phyloP scores from a whole-genome alignment of 2,797 vertebrate genomes.

The Myripristis jacobus region DNA sequence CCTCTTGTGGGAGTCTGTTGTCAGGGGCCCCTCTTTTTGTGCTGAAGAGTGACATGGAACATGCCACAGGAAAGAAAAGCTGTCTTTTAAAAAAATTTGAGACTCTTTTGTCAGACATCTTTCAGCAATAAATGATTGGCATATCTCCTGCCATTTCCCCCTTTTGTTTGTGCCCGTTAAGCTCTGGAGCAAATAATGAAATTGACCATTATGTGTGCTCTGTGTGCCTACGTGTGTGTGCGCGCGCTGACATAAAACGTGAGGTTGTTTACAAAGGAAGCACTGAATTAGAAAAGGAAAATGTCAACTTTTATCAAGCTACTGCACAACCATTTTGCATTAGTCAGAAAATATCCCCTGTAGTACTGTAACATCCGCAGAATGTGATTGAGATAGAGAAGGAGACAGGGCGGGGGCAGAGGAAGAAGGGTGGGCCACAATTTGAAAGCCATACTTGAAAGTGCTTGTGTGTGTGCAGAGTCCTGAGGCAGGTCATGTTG shows the following conservation, averaged over 20 bases:
- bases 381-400: constrained; percentile 75
- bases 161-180: constrained; percentile 71
- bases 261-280: constrained; percentile 77
- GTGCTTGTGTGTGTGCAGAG: constrained; percentile 66
- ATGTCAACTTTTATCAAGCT: constrained; percentile 81
- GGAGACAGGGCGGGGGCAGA: constrained; percentile 53
- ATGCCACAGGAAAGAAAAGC: constrained; percentile 64
- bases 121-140: constrained; percentile 75
- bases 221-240: constrained; percentile 25
- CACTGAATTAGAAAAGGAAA: constrained; percentile 77
- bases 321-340: constrained; percentile 73
- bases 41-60: constrained; percentile 52
- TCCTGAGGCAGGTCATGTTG: constrained; percentile 69
- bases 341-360: constrained; percentile 72
- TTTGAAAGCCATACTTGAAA: constrained; percentile 75
- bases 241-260: constrained; percentile 38
- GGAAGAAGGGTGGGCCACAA: constrained; percentile 58
- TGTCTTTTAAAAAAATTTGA: constrained; percentile 34
- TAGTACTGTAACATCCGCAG: constrained; percentile 73
- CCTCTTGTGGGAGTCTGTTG: constrained; percentile 60
- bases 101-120: constrained; percentile 75
- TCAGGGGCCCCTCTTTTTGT: constrained; percentile 48
- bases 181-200: constrained; percentile 71
- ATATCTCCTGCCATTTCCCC: constrained; percentile 78
- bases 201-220: constrained; percentile 67